A percentile compares a stretch with the other conserved stretches of the same genome.
phyloP scores from a whole-genome alignment of 2,113 vertebrate species.

The Anoplopoma fimbria region DNA sequence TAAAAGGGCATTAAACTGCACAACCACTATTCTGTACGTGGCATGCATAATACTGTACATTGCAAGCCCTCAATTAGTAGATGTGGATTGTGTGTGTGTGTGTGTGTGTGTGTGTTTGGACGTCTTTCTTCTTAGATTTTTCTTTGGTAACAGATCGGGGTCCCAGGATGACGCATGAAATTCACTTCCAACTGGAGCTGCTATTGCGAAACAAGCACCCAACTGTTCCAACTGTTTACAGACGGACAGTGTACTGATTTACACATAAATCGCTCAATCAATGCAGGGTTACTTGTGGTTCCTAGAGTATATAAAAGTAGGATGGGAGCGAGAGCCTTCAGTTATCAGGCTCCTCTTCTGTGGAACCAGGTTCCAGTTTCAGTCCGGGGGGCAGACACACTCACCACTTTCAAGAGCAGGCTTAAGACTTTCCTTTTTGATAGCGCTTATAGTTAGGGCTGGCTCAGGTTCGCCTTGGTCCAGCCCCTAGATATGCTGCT shows the following conservation, averaged over 20 bases:
- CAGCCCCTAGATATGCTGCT: too few species aligned
- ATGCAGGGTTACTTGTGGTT: too few species aligned
- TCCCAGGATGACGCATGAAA: background rate
- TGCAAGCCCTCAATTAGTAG: background rate
- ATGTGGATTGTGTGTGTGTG: background rate
- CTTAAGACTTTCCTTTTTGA: too few species aligned
- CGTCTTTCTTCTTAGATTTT: background rate
- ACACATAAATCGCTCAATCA: too few species aligned
- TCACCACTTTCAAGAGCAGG: too few species aligned
- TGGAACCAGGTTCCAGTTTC: too few species aligned
- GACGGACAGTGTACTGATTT: background rate
- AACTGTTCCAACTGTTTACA: background rate
- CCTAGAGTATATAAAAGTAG: too few species aligned
- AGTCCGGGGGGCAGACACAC: too few species aligned
- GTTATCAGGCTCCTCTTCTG: too few species aligned
- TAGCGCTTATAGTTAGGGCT: too few species aligned
- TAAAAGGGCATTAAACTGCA: conserved; percentile 29
- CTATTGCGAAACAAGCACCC: background rate
- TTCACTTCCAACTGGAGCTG: background rate
- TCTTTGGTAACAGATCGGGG: background rate
- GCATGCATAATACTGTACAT: background rate
- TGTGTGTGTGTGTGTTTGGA: background rate
- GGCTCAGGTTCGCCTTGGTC: too few species aligned
- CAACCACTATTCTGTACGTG: background rate
- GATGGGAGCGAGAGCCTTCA: too few species aligned